Evolutionary conservation across 1,140 invertebrate genomes (phyloP), one percentile per base, ranked within the genome.

Genomic region (Phthorimaea operculella): DNA sequence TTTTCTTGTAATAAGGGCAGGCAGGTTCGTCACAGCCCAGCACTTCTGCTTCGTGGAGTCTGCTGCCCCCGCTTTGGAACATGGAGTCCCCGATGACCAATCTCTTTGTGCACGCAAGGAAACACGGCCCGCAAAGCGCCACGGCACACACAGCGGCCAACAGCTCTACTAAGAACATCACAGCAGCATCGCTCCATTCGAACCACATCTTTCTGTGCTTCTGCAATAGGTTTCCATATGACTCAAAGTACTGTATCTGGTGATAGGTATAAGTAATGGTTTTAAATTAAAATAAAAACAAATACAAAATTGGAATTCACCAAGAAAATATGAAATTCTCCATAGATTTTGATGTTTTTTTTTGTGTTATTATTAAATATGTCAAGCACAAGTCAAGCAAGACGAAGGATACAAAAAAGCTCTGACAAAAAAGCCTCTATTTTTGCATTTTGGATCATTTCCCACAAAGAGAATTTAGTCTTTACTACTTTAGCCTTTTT

Each of bases 1-100:
- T 84, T 57, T 83, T 79, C 55, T 81, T 84, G 74, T 84, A 84
- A 52, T 84, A 84, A 0, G 81, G 81, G 28, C 81, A 84, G 4
- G 70, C 64, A 11, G 81, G 81, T 51, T 81, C 81, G 44, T 84
- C 81, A 55, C 81, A 84, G 6, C 81, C 81, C 9, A 77, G 36
- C n/a, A 84, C 70, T 49, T 81, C 78, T 0, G 79, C 75, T 54
- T 79, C 78, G 21, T 59, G 72, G 10, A 79, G 48, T 0, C 54
- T 52, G 21, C 58, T 61, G 0, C 68, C 70, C 6, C 70, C 67
- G 47, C 63, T 59, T 1, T 69, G 67, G 18, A 83, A 49, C 12
- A 76, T 36, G 36, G 81, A 78, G 50, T 83, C 79, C 6, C 81
- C 79, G 1, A 83, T 47, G 0, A 80, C 51, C 47, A 81, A 50